Percentiles rank a stretch among this genome's conserved stretches.
Evolutionary conservation across 1,140 invertebrate genomes (phyloP).

Genomic region (Drosophila quadrilineata): DNA sequence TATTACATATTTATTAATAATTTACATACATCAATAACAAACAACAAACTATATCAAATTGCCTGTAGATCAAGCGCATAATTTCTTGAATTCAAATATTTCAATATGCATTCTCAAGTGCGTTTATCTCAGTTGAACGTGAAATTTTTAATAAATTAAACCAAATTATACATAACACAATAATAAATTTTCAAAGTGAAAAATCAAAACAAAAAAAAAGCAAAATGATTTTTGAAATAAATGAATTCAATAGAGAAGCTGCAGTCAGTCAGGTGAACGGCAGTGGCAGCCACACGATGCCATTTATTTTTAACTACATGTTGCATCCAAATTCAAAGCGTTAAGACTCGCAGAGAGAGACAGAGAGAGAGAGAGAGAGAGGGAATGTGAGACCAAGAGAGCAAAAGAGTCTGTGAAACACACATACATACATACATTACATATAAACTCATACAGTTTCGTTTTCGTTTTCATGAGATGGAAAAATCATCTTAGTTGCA

Average conservation of each 20-base stretch:
- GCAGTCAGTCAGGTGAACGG: constrained; percentile 22
- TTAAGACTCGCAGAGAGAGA: constrained; percentile 7
- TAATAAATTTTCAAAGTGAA: constrained; percentile 50
- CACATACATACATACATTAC: background rate
- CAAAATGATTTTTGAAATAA: background rate
- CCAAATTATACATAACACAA: constrained; percentile 65
- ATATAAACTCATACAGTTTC: constrained; percentile 43
- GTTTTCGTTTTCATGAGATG: constrained; percentile 66
- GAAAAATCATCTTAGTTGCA: constrained; percentile 42
- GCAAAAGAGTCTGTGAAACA: background rate
- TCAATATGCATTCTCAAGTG: constrained; percentile 16
- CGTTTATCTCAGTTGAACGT: constrained; percentile 32
- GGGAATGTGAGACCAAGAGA: background rate
- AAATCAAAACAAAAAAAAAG: constrained; percentile 24
- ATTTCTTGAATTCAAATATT: constrained; percentile 42
- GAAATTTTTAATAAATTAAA: constrained; percentile 51
- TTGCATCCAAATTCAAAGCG: constrained; percentile 49
- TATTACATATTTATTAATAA: background rate
- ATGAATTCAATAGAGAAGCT: constrained; percentile 7
- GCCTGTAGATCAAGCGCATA: constrained; percentile 35
- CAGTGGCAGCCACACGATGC: constrained; percentile 46
- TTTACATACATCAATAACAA: background rate
- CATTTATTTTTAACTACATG: constrained; percentile 64
- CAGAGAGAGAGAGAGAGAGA: constrained; percentile 12
- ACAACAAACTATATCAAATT: constrained; percentile 18